A percentile compares a stretch with the other conserved stretches of the same genome.
phyloP scores from a whole-genome alignment of 2,888 invertebrate genomes.

The Arrhopalites spinosus region DNA sequence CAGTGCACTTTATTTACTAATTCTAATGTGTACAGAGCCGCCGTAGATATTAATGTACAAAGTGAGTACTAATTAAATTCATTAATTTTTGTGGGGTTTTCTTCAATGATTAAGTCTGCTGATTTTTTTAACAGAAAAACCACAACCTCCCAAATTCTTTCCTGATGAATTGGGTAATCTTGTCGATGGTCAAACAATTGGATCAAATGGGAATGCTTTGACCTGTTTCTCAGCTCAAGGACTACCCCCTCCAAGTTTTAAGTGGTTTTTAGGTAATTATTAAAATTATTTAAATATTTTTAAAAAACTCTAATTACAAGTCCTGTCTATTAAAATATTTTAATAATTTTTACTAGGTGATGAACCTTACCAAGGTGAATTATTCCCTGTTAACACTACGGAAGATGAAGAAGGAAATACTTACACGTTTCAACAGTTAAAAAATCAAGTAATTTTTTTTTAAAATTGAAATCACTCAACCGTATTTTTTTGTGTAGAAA shows the following conservation, averaged over 20 bases:
- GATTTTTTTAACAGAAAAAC: slow-evolving; percentile 43
- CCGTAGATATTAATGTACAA: slow-evolving; percentile 26
- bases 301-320: background rate
- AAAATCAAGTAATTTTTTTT: no score
- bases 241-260: slow-evolving; percentile 50
- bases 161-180: slow-evolving; percentile 36
- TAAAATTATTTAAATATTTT: background rate
- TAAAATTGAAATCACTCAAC: no score
- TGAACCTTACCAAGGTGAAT: slow-evolving; percentile 43
- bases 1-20: slow-evolving; percentile 33
- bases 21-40: slow-evolving; percentile 20
- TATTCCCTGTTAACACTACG: slow-evolving; percentile 43
- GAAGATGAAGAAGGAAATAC: slow-evolving; percentile 28
- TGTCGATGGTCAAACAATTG: slow-evolving; percentile 37
- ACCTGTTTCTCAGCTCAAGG: slow-evolving; percentile 49
- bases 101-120: background rate
- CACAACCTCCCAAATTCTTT: slow-evolving; percentile 47
- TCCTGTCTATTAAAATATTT: background rate
- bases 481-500: no score
- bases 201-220: slow-evolving; percentile 34
- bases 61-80: slow-evolving; percentile 24
- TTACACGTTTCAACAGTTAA: slow-evolving; percentile 50
- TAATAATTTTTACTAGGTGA: slow-evolving; percentile 31
- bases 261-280: slow-evolving; percentile 52
- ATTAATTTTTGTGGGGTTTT: background rate